Percentiles rank a stretch among this genome's conserved stretches.
phyloP scores from a whole-genome alignment of 2,797 vertebrate species.

The Pseudochirops corinnae region DNA sequence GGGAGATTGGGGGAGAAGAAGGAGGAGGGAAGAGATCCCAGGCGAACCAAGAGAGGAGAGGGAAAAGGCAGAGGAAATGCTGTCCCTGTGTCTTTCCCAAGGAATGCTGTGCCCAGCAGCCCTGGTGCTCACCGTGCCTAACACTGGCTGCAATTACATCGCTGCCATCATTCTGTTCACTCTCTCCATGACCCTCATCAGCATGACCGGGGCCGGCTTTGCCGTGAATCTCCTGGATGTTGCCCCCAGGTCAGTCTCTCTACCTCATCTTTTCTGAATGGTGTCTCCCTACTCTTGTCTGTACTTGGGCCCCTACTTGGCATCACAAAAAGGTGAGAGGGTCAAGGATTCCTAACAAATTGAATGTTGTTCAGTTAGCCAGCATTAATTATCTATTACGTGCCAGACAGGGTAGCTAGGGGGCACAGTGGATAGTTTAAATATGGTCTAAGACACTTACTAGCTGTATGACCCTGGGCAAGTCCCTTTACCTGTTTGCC shows the following conservation, averaged over 20 bases:
- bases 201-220: conserved; percentile 84
- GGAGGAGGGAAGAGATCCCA: not conserved
- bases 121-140: conserved; percentile 81
- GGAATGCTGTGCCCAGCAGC: conserved; percentile 81
- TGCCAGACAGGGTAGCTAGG: not conserved
- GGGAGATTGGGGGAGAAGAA: not conserved
- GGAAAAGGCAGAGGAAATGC: not conserved
- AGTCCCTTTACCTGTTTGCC: not conserved
- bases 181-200: conserved; percentile 80
- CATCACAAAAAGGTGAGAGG: not conserved
- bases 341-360: not conserved
- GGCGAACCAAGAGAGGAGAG: not conserved
- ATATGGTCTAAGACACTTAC: not conserved
- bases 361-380: not conserved
- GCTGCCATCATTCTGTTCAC: conserved; percentile 83
- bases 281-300: not conserved
- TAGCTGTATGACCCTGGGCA: not conserved
- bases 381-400: not conserved
- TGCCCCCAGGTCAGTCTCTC: conserved; percentile 85
- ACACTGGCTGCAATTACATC: conserved; percentile 80
- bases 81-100: conserved; percentile 53
- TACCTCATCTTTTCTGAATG: conserved; percentile 1
- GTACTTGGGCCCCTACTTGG: not conserved
- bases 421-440: not conserved
- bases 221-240: conserved; percentile 90